Evolutionary conservation across 1,140 invertebrate genomes (phyloP), one percentile per base, ranked within the genome.

Genomic region (Lycorma delicatula): DNA sequence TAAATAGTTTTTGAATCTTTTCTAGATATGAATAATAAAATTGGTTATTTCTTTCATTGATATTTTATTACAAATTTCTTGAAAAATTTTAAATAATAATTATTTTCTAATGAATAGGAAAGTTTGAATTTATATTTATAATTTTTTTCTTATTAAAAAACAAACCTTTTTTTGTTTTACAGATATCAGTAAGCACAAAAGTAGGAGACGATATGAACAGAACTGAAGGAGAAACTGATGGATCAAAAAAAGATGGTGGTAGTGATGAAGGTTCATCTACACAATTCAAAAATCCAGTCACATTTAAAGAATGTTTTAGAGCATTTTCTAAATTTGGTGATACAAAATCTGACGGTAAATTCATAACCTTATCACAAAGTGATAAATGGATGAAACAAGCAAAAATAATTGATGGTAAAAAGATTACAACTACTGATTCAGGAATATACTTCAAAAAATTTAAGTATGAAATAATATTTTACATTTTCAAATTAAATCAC

Each of bases 301-400:
- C 41, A 16, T 44, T 44, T 11, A 3, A 22, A 44, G 41, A 44
- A 18, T 44, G 72, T 48, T 86, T 86, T 67, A 76, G 79, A 58
- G 71, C 74, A 0, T 94, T 93, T 68, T 83, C 88, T 1, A 91
- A 91, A 74, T 94, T 94, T 66, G 92, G 92, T 1, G 89, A 93
- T 68, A 77, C 78, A 1, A 92, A 91, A 66, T 87, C 86, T 9
- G 88, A 91, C 66, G 92, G 92, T 5, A 91, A 88, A 70, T 76
- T 80, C 20, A 89, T 94, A 49, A 93, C 91, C 0, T 72, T 93
- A 1, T 88, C 86, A 20, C 91, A 93, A 69, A 89, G 87, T 66
- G 91, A 95, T 71, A 94, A 94, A 71, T 95, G 92, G 91, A 88
- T 95, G 83, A 94, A 93, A 64, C 91, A 95, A 69, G 91, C 92